Evolutionary conservation across 2,113 vertebrate species (phyloP), one percentile per base, ranked within the genome.

Genomic region (Tragelaphus strepsiceros): DNA sequence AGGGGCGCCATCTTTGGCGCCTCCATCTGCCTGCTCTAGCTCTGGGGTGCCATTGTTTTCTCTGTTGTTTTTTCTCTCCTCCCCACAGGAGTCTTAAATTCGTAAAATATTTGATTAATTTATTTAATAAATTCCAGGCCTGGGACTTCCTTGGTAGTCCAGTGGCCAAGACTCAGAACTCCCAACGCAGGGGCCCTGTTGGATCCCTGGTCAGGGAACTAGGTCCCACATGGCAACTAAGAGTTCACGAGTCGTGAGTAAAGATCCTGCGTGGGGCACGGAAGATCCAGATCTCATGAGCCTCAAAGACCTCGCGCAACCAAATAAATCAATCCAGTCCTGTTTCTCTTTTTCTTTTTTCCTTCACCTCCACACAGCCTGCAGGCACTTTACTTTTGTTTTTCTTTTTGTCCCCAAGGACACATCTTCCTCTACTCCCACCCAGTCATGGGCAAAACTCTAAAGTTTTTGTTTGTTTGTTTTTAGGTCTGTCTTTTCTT

Each of bases 1-100:
- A 28, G 35, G 39, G 7, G 2, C 5, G 0, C 59, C n/a, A 19
- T 2, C 22, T 26, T 54, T 35, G 15, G n/a, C 6, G 0, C 49
- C 28, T 32, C 84, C 9, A 15, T 39, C 21, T 28, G 15, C 3
- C 13, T 56, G 64, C 51, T 43, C 16, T 43, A 56, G 49, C n/a
- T 16, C 2, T 3, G 4, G 32, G n/a, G 15, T 6, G 9, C n/a
- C 51, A 28, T 71, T 51, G 11, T 16, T 51, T 21, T 87, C 80
- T 82, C 4, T 46, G 3, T 12, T 12, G 26, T 15, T 21, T 9
- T 22, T 21, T 2, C 32, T 3, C 49, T 10, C 26, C 14, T 59
- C 83, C 54, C 35, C 5, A 1, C 15, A 43, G 35, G 35, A 43
- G 82, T 26, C 82, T 59, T 85, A 12, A 83, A 35, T 59, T 43